Percentiles rank a stretch among this genome's conserved stretches.
Conservation (phyloP, 1,140 invertebrate species). For the Pristionchus pacificus region DNA sequence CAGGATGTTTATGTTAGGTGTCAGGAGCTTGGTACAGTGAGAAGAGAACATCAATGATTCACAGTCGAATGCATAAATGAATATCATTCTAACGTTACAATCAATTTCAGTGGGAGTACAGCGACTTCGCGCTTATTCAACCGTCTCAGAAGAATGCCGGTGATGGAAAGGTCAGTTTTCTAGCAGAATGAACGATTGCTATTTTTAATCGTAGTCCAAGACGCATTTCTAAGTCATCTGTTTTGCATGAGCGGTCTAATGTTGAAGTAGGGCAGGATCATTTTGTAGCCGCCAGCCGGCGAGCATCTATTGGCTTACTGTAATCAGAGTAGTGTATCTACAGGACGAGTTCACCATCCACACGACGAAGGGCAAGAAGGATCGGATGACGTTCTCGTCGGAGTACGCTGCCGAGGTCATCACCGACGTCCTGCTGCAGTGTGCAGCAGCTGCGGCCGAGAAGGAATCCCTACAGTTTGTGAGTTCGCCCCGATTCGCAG, state of each 20-base stretch:
- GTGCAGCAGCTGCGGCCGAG: constrained; percentile 22
- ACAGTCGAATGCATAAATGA: no score
- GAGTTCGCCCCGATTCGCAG: constrained; percentile 11
- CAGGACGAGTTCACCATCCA: constrained; percentile 12
- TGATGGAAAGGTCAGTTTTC: not conserved
- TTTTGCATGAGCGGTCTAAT: no score
- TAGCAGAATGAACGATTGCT: constrained; percentile 1
- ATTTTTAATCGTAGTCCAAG: constrained; percentile 4
- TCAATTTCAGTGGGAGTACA: constrained; percentile 64
- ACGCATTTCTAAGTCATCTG: no score
- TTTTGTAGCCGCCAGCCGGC: no score
- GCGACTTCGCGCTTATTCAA: constrained; percentile 62
- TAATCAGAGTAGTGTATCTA: no score
- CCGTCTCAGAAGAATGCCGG: constrained; percentile 51
- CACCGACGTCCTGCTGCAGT: constrained; percentile 77
- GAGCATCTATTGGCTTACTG: no score
- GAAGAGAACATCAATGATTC: no score
- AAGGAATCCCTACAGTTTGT: constrained; percentile 38
- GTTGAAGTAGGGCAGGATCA: no score
- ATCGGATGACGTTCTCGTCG: constrained; percentile 94
- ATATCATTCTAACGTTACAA: no score
- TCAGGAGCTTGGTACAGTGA: no score
- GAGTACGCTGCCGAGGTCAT: constrained; percentile 86
- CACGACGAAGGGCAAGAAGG: constrained; percentile 59
- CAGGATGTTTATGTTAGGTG: no score